phyloP scores from a whole-genome alignment of 2,113 vertebrate species.

The Elachura formosa region DNA sequence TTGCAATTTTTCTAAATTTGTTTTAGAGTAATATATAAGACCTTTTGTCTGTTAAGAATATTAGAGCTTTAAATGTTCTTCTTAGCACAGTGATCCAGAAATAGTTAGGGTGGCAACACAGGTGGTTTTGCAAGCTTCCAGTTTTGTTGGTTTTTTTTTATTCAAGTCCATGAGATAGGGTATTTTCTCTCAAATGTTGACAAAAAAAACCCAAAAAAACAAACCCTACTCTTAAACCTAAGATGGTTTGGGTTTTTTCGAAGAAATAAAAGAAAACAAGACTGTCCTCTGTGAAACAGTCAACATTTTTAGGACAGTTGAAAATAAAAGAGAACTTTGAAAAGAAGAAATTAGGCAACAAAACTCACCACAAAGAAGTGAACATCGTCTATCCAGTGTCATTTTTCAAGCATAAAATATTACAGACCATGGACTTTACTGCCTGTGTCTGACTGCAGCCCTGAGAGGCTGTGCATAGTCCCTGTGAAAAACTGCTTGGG shows the following conservation, averaged over 20 bases:
- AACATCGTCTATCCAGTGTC: not conserved
- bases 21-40: not conserved
- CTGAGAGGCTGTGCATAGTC: not conserved
- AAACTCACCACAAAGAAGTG: not conserved
- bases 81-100: not conserved
- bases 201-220: not conserved
- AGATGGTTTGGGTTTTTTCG: not conserved
- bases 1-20: not conserved
- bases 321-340: not conserved
- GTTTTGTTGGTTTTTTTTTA: not conserved
- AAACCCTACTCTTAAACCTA: not conserved
- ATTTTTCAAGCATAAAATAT: not conserved
- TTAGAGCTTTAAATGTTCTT: not conserved
- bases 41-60: not conserved
- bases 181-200: not conserved
- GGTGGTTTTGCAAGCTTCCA: not conserved
- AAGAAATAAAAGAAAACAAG: not conserved
- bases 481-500: not conserved
- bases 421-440: not conserved
- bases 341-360: not conserved
- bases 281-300: not conserved
- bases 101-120: not conserved
- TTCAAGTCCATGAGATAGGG: not conserved
- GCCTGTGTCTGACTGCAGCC: not conserved
- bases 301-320: not conserved